Percentiles rank a stretch among this genome's conserved stretches.
Evolutionary conservation across 2,888 invertebrate species (phyloP).

Genomic region (Embidobia sp.): DNA sequence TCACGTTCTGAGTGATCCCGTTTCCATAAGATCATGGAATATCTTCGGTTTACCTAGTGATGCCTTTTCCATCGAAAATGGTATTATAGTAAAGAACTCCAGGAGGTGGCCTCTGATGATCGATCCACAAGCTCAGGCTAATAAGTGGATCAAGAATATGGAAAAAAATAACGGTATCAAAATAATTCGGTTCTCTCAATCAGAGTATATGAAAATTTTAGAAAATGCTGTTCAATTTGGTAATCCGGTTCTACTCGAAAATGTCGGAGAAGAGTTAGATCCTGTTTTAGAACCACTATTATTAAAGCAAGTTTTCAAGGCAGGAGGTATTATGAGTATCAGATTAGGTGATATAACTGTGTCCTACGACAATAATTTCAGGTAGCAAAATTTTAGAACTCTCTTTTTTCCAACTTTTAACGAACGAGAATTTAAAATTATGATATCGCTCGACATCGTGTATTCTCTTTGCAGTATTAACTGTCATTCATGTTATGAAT

Average conservation of each 20-base stretch:
- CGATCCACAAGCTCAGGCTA: slow-evolving; percentile 97
- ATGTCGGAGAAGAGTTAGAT: slow-evolving; percentile 95
- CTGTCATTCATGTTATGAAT: slow-evolving; percentile 34
- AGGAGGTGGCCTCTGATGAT: slow-evolving; percentile 96
- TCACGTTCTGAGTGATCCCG: slow-evolving; percentile 91
- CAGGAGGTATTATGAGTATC: slow-evolving; percentile 92
- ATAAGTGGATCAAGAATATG: slow-evolving; percentile 97
- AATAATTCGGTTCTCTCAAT: slow-evolving; percentile 90
- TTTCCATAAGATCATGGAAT: slow-evolving; percentile 94
- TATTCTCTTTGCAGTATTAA: slow-evolving; percentile 11
- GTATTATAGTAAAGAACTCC: slow-evolving; percentile 94
- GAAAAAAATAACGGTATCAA: slow-evolving; percentile 92
- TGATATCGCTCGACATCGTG: background rate
- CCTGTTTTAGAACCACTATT: slow-evolving; percentile 94
- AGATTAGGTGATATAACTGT: slow-evolving; percentile 95
- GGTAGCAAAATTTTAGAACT: slow-evolving; percentile 80
- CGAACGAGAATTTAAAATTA: slow-evolving; percentile 21
- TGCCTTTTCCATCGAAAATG: slow-evolving; percentile 94
- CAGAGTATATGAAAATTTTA: slow-evolving; percentile 91
- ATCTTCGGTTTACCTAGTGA: slow-evolving; percentile 95
- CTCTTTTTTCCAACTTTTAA: too few species aligned
- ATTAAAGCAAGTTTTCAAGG: slow-evolving; percentile 93
- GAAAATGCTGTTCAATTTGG: slow-evolving; percentile 95
- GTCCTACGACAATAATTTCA: slow-evolving; percentile 93
- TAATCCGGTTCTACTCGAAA: slow-evolving; percentile 93